These are phyloP conservation scores for Buphagus erythrorhynchus DNA, from an alignment of 2,797 vertebrate species.

Conservation along the genomic window DNA sequence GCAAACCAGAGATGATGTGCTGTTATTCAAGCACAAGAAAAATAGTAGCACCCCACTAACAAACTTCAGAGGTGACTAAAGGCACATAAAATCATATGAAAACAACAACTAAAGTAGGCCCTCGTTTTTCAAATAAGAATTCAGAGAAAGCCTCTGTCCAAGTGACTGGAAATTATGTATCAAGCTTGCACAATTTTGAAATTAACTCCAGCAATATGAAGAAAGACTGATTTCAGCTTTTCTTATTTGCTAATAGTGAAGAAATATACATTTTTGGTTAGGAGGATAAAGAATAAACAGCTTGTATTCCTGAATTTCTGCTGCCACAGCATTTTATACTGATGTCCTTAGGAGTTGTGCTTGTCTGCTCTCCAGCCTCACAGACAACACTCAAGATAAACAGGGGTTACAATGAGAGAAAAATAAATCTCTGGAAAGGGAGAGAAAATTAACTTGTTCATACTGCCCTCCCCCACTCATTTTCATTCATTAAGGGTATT, in stretches of 20 bases:
- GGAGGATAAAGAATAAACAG: background rate
- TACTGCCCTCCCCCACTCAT: background rate
- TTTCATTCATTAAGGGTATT: background rate
- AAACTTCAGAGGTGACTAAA: background rate
- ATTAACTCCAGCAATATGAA: background rate
- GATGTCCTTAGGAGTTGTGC: background rate
- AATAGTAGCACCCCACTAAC: background rate
- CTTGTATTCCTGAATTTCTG: background rate
- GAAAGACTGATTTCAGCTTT: background rate
- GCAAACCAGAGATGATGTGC: background rate
- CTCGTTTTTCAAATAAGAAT: background rate
- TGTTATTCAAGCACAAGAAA: background rate
- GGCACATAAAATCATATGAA: fast-evolving
- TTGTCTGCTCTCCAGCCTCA: background rate
- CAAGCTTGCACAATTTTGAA: background rate
- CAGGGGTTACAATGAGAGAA: background rate
- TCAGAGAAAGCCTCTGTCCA: background rate
- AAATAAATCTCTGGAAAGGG: background rate
- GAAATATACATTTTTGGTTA: background rate
- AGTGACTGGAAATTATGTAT: background rate
- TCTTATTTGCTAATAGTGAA: background rate
- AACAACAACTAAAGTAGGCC: background rate
- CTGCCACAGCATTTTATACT: background rate
- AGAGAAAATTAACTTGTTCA: background rate
- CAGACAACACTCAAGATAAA: background rate